These are phyloP conservation scores for Apotomis turbidana DNA, from an alignment of 2,888 invertebrate species.

Conservation along the genomic window DNA sequence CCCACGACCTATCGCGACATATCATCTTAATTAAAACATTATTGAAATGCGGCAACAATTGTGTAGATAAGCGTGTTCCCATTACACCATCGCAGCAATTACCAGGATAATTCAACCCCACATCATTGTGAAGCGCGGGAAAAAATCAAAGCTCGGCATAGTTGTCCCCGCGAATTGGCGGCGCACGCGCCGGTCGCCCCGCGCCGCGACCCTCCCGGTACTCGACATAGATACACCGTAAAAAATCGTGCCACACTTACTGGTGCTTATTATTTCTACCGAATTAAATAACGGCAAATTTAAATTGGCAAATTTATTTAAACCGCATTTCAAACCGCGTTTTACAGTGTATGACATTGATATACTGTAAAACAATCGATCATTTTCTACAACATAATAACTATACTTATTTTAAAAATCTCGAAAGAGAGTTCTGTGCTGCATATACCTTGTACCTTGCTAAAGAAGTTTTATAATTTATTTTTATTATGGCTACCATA, in stretches of 20 bases:
- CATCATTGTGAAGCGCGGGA: conserved; percentile 54
- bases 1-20: conserved; percentile 8
- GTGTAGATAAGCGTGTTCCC: conserved; percentile 32
- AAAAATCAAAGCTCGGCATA: conserved; percentile 59
- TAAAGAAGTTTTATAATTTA: no score
- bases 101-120: conserved; percentile 59
- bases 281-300: conserved; percentile 8
- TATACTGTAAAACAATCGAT: no score
- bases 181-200: conserved; percentile 56
- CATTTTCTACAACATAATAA: no score
- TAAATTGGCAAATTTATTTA: not conserved
- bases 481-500: no score
- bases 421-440: no score
- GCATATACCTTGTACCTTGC: no score
- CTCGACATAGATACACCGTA: conserved; percentile 39
- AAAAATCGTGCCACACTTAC: conserved; percentile 28
- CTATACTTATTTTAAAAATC: no score
- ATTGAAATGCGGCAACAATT: conserved; percentile 29
- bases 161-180: conserved; percentile 70
- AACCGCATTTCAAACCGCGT: no score
- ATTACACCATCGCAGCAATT: conserved; percentile 47
- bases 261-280: conserved; percentile 20
- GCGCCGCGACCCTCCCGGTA: conserved; percentile 38
- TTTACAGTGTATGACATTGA: no score
- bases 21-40: conserved; percentile 35